Percentiles rank a stretch among this genome's conserved stretches.
Evolutionary conservation across 2,797 vertebrate species (phyloP).

Genomic region (Steatocranus sp.): DNA sequence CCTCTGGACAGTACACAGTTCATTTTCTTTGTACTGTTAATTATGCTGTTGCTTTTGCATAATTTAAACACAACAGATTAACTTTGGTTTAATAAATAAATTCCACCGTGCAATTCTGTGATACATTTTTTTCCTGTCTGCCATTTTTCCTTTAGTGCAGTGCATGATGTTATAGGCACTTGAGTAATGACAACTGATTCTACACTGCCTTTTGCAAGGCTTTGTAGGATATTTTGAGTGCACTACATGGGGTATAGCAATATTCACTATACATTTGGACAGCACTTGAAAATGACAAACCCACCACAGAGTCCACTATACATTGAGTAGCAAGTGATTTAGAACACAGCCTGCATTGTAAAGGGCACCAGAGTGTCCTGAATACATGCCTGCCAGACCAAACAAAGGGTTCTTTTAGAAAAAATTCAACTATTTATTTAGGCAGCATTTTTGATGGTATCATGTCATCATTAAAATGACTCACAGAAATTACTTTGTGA

Average conservation of each 20-base stretch:
- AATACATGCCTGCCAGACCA: background rate
- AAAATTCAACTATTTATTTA: constrained; percentile 12
- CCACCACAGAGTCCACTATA: background rate
- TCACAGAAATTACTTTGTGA: constrained; percentile 14
- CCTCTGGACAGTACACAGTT: background rate
- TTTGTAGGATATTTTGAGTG: background rate
- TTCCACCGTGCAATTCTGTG: background rate
- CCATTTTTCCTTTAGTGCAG: background rate
- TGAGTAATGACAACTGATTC: background rate
- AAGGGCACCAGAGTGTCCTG: background rate
- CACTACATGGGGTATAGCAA: background rate
- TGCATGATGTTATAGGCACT: background rate
- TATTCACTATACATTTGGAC: background rate
- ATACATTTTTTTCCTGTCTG: background rate
- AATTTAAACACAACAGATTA: background rate
- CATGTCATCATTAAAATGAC: constrained; percentile 15
- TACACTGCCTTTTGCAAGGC: background rate
- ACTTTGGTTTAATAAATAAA: background rate
- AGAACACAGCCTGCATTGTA: background rate
- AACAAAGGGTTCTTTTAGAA: constrained; percentile 8
- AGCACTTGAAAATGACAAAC: background rate
- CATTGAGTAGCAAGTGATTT: background rate
- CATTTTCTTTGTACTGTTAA: background rate
- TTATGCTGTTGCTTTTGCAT: background rate
- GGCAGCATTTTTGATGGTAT: constrained; percentile 17